Evolutionary conservation across 2,888 invertebrate species (phyloP).

Genomic region (Mimachlamys varia): DNA sequence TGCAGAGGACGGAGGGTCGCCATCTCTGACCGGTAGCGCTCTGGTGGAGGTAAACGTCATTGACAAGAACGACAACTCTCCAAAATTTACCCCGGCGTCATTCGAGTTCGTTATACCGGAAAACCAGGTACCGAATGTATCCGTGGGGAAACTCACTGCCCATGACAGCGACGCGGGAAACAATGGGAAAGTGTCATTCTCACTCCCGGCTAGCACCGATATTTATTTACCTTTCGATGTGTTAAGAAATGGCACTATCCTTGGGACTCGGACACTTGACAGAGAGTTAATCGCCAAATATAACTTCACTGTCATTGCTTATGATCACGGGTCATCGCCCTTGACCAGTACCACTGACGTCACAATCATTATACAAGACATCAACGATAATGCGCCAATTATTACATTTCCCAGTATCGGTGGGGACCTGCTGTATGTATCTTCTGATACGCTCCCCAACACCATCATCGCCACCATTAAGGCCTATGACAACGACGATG

Average conservation of each 20-base stretch:
- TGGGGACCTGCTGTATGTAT: conserved; percentile 59
- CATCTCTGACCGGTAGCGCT: conserved; percentile 61
- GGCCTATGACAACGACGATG: conserved; percentile 49
- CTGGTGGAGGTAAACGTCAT: conserved; percentile 57
- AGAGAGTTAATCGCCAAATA: conserved; percentile 63
- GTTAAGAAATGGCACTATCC: conserved; percentile 63
- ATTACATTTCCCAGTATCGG: conserved; percentile 69
- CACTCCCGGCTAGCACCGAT: conserved; percentile 48
- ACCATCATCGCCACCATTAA: conserved; percentile 42
- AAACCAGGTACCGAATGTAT: conserved; percentile 56
- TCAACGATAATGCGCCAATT: conserved; percentile 70
- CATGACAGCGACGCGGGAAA: conserved; percentile 63
- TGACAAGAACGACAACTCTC: conserved; percentile 61
- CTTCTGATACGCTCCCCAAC: conserved; percentile 45
- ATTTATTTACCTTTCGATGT: conserved; percentile 63
- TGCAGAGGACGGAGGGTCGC: conserved; percentile 58
- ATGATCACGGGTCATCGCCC: conserved; percentile 64
- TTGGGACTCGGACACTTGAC: conserved; percentile 63
- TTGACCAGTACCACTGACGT: conserved; percentile 60
- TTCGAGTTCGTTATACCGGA: conserved; percentile 58
- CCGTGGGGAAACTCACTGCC: conserved; percentile 55
- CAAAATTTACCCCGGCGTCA: conserved; percentile 54
- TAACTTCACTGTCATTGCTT: conserved; percentile 60
- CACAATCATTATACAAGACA: conserved; percentile 63
- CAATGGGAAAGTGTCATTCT: conserved; percentile 63